Evolutionary conservation across 2,888 invertebrate genomes (phyloP).

Genomic region (Drosophila buzzatii): DNA sequence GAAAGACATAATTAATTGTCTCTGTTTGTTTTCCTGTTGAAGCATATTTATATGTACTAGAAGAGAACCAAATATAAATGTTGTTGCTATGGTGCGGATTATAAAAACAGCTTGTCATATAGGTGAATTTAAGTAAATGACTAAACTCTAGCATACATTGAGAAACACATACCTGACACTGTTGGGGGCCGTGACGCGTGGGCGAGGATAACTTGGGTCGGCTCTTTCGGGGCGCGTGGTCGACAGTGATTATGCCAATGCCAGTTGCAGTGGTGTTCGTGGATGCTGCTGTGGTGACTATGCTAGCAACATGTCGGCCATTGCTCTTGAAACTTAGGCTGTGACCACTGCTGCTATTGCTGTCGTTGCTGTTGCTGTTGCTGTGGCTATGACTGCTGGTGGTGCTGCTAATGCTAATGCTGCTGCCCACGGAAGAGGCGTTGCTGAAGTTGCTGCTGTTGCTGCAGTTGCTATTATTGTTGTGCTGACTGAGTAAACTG

Average conservation of each 20-base stretch:
- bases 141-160: not conserved
- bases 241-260: conserved; percentile 74
- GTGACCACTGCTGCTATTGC: conserved; percentile 65
- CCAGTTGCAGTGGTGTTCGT: conserved; percentile 51
- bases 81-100: not conserved
- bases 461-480: conserved; percentile 70
- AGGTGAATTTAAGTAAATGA: not conserved
- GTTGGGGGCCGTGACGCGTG: conserved; percentile 95
- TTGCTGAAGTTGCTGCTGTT: conserved; percentile 75
- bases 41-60: not conserved
- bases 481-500: conserved; percentile 72
- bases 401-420: conserved; percentile 71
- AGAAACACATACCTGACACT: conserved; percentile 90
- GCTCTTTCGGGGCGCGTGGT: conserved; percentile 87
- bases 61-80: not conserved
- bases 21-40: not conserved
- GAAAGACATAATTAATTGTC: not conserved
- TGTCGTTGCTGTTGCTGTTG: conserved; percentile 54
- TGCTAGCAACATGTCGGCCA: conserved; percentile 67
- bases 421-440: conserved; percentile 76
- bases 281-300: conserved; percentile 54
- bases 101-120: not conserved
- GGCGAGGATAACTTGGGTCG: conserved; percentile 95
- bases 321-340: conserved; percentile 69
- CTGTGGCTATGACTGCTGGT: conserved; percentile 44